These are phyloP conservation scores for Guaruba guarouba DNA, from an alignment of 2,113 vertebrate species.

Conservation along the genomic window DNA sequence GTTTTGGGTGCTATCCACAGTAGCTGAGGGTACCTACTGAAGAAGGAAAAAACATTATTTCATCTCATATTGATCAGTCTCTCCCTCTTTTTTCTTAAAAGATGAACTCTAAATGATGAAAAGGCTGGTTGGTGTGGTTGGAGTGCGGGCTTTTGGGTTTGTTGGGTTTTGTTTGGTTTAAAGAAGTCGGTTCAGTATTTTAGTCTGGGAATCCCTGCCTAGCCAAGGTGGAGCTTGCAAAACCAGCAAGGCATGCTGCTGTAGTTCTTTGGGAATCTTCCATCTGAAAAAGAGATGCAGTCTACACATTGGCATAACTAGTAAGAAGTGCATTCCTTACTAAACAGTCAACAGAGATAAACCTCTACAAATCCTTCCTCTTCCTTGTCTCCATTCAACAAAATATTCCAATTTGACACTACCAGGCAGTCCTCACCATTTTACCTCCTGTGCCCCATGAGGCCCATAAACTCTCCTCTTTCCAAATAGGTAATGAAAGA, in stretches of 20 bases:
- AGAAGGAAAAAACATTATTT: background rate
- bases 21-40: background rate
- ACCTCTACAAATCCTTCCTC: background rate
- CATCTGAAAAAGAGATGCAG: background rate
- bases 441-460: background rate
- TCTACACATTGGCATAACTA: background rate
- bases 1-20: background rate
- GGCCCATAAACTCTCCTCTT: background rate
- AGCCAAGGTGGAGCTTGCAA: background rate
- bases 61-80: background rate
- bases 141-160: background rate
- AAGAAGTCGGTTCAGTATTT: background rate
- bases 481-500: fast-evolving
- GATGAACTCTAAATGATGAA: background rate
- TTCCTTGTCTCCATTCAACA: background rate
- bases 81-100: background rate
- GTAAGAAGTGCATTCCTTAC: background rate
- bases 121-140: background rate
- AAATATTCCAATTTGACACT: background rate
- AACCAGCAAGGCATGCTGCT: background rate
- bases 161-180: background rate
- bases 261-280: background rate
- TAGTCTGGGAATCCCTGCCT: background rate
- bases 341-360: background rate
- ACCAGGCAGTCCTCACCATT: background rate